Evolutionary conservation across 2,797 vertebrate genomes (phyloP), one percentile per base, ranked within the genome.

Genomic region (Ptychobarbus kaznakovi): DNA sequence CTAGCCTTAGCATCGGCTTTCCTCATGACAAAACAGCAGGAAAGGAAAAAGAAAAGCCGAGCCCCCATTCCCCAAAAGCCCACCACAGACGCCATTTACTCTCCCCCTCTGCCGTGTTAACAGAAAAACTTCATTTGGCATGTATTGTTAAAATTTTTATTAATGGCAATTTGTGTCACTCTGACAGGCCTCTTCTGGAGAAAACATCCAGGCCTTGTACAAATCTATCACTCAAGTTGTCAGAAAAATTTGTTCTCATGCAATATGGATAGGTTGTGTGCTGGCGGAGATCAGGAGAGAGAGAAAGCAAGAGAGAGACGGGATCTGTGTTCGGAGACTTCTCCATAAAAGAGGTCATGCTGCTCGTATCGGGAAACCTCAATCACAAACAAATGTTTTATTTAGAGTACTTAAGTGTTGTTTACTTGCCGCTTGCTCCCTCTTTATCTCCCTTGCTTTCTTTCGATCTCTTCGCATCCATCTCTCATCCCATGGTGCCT

Each of bases 241-340:
- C 96, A 96, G 95, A 96, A 97, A 96, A 95, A 94, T 96, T 96
- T 97, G 96, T 97, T 97, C 96, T 97, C 96, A 97, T 97, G 93
- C 95, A 97, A 96, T 96, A 97, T 97, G 94, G 95, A 97, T 97
- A 94, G 95, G 93, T 92, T 91, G 84, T 83, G 93, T 93, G 95
- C 95, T 93, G 94, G 92, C 63, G 91, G 93, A 94, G 93, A 93
- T 90, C 91, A 6, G 89, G 93, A 95, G 93, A 87, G 90, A 94
- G 58, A 79, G 38, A 53, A 40, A 53, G 56, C 44, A 51, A 68
- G 69, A 94, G 94, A 93, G 90, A 93, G 92, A 88, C 82, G 83
- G 85, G 89, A 72, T 85, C 65, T 89, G 91, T 94, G 93, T 93
- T 94, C 86, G 78, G 93, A 94, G 91, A 91, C 93, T 92, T 89